These are phyloP conservation scores for Drosophila kanapiae DNA, from an alignment of 1,140 invertebrate species.

Conservation along the genomic window DNA sequence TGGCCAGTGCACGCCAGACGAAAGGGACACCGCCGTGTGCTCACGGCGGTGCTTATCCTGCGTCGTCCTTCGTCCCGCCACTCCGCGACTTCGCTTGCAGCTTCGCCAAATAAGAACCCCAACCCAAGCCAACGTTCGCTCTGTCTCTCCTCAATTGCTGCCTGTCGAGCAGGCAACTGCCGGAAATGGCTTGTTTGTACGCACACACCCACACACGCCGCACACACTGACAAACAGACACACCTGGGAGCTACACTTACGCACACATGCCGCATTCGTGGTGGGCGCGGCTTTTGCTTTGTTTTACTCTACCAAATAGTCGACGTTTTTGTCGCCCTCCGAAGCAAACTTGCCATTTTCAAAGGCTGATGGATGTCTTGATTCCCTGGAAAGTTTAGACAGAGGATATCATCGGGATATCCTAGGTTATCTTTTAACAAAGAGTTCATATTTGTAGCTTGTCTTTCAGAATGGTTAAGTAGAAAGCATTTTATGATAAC, in stretches of 20 bases:
- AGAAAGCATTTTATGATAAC: not conserved
- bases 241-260: conserved; percentile 32
- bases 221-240: conserved; percentile 10
- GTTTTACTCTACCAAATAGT: conserved; percentile 8
- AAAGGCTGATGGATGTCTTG: not conserved
- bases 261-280: conserved; percentile 7
- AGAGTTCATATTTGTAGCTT: not conserved
- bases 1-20: conserved; percentile 2
- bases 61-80: conserved; percentile 11
- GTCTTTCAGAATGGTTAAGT: not conserved
- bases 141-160: not conserved
- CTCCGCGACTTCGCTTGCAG: conserved; percentile 16
- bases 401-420: not conserved
- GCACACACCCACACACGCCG: not conserved
- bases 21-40: conserved; percentile 24
- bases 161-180: conserved; percentile 15
- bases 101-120: conserved; percentile 11
- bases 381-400: not conserved
- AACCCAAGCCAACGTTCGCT: not conserved
- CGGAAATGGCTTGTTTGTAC: conserved; percentile 45
- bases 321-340: not conserved
- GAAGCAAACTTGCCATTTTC: not conserved
- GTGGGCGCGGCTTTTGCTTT: conserved; percentile 19
- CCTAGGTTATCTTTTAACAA: too few species aligned
- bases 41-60: conserved; percentile 24